Evolutionary conservation across 2,888 invertebrate species (phyloP), one percentile per base, ranked within the genome.

Genomic region (Cheiracanthium punctorium): DNA sequence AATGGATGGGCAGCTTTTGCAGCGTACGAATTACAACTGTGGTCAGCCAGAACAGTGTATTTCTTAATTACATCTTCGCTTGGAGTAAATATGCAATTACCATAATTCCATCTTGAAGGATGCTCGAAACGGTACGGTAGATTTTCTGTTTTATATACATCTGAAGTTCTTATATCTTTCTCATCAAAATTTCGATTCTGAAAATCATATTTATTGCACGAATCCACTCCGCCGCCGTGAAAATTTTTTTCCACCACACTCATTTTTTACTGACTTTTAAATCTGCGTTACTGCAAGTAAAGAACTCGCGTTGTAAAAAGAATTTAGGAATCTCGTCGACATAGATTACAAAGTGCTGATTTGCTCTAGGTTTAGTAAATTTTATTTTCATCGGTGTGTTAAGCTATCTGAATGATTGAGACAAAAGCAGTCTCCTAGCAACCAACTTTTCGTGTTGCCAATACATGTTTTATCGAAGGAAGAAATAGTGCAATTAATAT

Each of bases 81-180:
- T n/a, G 67, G 32, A 0, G 48, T 74, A 37, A 77, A 84, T 28
- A 84, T 77, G 14, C 82, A 85, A 30, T 84, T 84, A 0, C 84
- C 84, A 14, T 79, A 73, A 43, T 73, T 84, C 73, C 77, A 73
- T 17, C 37, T 67, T 0, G 84, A 73, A n/a, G 84, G 77, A 37
- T 84, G 37, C 7, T 77, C 84, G n/a, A 84, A 82, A 14, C 76
- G 64, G 33, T 71, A 77, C 0, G 82, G 82, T 5, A 84, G 28
- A 37, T 77, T 84, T 17, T 77, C 72, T 14, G 82, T 84, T 17
- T 72, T 72, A 17, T 84, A 77, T 1, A 73, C 73, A 17, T 84
- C 82, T 0, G 77, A 77, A 14, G 82, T 84, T 12, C 0, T 28
- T 14, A 65, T 17, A 32, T 58, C 24, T 7, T 67, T 14, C 12